phyloP scores from a whole-genome alignment of 2,113 vertebrate genomes.

The Anolis sagrei region DNA sequence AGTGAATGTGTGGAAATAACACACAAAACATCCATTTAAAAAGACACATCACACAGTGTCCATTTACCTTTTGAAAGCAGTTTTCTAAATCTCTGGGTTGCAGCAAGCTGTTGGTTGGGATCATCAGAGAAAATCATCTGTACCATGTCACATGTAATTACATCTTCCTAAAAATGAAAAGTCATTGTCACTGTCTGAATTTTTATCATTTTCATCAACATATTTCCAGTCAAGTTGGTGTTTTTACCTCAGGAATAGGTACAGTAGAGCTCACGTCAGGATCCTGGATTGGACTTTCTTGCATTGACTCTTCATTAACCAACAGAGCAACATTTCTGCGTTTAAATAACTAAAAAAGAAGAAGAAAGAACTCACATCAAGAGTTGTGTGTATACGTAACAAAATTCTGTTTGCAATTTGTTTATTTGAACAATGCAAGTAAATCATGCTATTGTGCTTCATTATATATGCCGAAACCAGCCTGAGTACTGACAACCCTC shows the following conservation, averaged over 20 bases:
- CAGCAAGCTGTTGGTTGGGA: constrained; percentile 88
- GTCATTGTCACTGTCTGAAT: constrained; percentile 6
- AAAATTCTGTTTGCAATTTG: background rate
- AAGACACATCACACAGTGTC: constrained; percentile 5
- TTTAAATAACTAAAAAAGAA: constrained; percentile 85
- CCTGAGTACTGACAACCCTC: too few relatives aligned
- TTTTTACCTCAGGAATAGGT: constrained; percentile 85
- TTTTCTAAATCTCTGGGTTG: constrained; percentile 93
- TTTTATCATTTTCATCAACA: background rate
- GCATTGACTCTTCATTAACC: constrained; percentile 87
- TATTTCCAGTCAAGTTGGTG: constrained; percentile 23
- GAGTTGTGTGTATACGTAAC: background rate
- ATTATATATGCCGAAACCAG: too few relatives aligned
- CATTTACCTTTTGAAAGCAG: constrained; percentile 89
- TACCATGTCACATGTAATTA: constrained; percentile 91
- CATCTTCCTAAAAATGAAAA: constrained; percentile 83
- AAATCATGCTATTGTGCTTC: too few relatives aligned
- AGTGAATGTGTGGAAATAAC: constrained; percentile 28
- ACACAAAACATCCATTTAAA: background rate
- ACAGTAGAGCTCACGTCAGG: constrained; percentile 92
- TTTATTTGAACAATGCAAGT: background rate
- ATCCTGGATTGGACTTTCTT: constrained; percentile 91
- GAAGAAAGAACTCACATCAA: background rate
- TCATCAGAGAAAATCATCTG: constrained; percentile 95
- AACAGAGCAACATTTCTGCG: constrained; percentile 88